These are phyloP conservation scores for Phylloscopus whistleri DNA, from an alignment of 2,113 vertebrate species.

Conservation along the genomic window DNA sequence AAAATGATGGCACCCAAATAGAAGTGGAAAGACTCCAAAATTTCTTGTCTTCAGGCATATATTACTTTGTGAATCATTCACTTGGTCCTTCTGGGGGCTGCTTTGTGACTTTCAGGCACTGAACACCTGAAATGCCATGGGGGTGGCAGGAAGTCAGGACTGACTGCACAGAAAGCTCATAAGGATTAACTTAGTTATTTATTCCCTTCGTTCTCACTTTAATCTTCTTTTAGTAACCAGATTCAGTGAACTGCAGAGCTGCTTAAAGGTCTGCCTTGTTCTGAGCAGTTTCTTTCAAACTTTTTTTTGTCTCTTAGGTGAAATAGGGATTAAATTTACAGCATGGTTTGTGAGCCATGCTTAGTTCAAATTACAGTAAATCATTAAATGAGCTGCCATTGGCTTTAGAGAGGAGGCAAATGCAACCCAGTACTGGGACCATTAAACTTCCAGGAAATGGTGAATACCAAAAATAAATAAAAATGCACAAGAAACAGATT, in stretches of 20 bases:
- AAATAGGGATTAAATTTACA: neutral
- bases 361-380: neutral
- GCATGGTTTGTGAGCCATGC: constrained; percentile 1
- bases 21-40: neutral
- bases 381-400: neutral
- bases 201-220: neutral
- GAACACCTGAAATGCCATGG: neutral
- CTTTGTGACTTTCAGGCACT: neutral
- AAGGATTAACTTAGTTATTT: neutral
- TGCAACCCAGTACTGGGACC: neutral
- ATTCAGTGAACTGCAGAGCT: neutral
- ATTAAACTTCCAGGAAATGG: neutral
- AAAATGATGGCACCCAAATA: neutral
- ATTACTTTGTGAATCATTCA: neutral
- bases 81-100: neutral
- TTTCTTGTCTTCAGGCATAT: neutral
- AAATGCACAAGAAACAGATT: neutral
- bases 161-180: neutral
- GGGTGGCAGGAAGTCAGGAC: neutral
- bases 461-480: neutral
- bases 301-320: neutral
- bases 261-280: neutral
- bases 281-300: neutral
- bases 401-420: constrained; percentile 7
- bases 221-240: neutral